These are phyloP conservation scores for Talpa occidentalis DNA, from an alignment of 2,113 vertebrate species.

Conservation along the genomic window DNA sequence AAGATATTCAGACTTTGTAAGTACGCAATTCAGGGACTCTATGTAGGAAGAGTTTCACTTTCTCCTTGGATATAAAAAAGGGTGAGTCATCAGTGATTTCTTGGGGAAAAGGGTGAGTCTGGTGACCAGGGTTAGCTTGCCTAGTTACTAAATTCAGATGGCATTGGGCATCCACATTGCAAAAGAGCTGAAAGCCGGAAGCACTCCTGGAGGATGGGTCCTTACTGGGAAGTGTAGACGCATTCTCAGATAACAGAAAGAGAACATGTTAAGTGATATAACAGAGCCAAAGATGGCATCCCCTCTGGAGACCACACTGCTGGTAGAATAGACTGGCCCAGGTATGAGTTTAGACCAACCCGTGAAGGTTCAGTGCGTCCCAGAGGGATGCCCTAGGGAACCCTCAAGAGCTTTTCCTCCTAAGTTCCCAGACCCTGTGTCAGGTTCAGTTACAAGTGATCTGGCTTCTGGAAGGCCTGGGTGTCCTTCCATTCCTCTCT, in stretches of 20 bases:
- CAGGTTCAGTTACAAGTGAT: constrained; percentile 28
- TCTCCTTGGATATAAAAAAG: neutral
- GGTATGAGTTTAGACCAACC: neutral
- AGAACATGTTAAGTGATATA: neutral
- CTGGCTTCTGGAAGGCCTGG: constrained; percentile 7
- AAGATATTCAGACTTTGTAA: neutral
- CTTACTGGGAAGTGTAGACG: neutral
- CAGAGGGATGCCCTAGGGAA: neutral
- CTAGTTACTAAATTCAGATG: constrained; percentile 55
- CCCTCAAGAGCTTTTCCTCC: neutral
- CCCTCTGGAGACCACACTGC: neutral
- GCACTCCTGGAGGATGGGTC: neutral
- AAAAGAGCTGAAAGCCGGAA: constrained; percentile 49
- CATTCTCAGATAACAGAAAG: constrained; percentile 3
- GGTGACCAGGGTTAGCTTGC: neutral
- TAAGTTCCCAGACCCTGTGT: neutral
- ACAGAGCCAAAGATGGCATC: neutral
- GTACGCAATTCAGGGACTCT: neutral
- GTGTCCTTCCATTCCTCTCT: constrained; percentile 16
- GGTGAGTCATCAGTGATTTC: constrained; percentile 24
- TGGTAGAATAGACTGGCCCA: neutral
- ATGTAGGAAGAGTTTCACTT: neutral
- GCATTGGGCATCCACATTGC: neutral
- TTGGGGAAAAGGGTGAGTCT: constrained; percentile 2
- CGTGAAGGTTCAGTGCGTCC: neutral